Evolutionary conservation across 2,797 vertebrate genomes (phyloP).

Genomic region (Poeciliopsis turneri): DNA sequence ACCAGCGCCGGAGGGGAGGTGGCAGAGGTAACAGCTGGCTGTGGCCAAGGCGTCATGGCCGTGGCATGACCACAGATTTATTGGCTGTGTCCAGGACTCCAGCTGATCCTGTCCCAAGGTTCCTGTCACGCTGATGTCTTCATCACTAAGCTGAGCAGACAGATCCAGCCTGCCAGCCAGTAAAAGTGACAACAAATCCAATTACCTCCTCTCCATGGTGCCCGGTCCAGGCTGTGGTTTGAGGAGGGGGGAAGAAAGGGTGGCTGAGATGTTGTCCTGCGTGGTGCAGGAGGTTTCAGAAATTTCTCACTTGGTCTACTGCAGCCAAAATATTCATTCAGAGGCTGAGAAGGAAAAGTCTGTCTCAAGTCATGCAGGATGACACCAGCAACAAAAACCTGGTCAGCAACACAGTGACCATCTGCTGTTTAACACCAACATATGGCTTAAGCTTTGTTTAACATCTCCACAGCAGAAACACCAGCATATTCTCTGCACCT

Average conservation of each 20-base stretch:
- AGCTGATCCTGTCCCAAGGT: conserved; percentile 97
- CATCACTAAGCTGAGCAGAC: conserved; percentile 99
- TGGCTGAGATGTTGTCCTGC: conserved; percentile 4
- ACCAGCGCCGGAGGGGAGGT: conserved; percentile 43
- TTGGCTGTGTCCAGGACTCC: conserved; percentile 91
- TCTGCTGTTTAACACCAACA: not conserved
- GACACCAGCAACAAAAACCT: not conserved
- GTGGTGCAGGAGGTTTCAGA: not conserved
- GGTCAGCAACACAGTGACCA: conserved; percentile 1
- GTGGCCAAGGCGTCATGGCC: conserved; percentile 80
- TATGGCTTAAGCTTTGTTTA: conserved; percentile 5
- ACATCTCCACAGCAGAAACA: not conserved
- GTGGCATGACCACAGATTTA: conserved; percentile 86
- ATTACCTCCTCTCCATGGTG: conserved; percentile 97
- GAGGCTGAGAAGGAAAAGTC: not conserved
- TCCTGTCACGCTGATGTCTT: conserved; percentile 99
- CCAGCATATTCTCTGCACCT: not conserved
- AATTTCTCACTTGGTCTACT: not conserved
- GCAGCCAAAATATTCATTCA: too few species aligned
- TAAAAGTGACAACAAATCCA: conserved; percentile 99
- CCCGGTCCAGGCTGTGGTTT: conserved; percentile 81
- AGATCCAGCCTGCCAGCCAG: conserved; percentile 94
- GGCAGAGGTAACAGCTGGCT: conserved; percentile 90
- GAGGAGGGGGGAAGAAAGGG: conserved; percentile 26
- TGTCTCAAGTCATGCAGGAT: not conserved